Evolutionary conservation across 2,797 vertebrate species (phyloP).

Genomic region (Poeciliopsis gracilis): DNA sequence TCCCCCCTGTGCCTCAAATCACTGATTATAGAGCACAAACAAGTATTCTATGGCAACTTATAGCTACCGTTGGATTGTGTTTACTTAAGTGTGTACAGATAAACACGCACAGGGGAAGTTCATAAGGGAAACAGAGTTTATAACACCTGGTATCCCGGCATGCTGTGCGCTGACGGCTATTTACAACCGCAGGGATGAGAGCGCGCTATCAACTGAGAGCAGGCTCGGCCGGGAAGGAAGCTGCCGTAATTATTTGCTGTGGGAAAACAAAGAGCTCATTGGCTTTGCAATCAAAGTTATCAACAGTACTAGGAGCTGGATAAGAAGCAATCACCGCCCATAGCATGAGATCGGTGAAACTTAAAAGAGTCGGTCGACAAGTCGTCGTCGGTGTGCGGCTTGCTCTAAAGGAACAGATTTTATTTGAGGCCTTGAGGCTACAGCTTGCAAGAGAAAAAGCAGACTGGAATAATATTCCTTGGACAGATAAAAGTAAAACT

Average conservation of each 20-base stretch:
- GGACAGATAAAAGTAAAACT: neutral
- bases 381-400: neutral
- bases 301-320: constrained; percentile 39
- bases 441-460: neutral
- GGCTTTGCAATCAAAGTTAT: constrained; percentile 58
- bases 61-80: constrained; percentile 29
- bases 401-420: neutral
- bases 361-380: constrained; percentile 30
- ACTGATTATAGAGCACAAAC: constrained; percentile 34
- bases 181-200: constrained; percentile 42
- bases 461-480: neutral
- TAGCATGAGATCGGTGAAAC: constrained; percentile 22
- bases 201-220: constrained; percentile 59
- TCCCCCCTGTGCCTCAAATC: constrained; percentile 22
- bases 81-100: constrained; percentile 14
- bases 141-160: neutral
- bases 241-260: constrained; percentile 53
- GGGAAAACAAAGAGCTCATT: constrained; percentile 67
- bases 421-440: neutral
- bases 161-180: constrained; percentile 36
- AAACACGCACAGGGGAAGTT: neutral
- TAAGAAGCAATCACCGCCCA: constrained; percentile 45
- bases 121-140: constrained; percentile 6
- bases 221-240: constrained; percentile 67
- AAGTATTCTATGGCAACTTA: neutral